A percentile compares a stretch with the other conserved stretches of the same genome.
Conservation (phyloP, 1,140 invertebrate genomes). For the Copidosoma floridanum region DNA sequence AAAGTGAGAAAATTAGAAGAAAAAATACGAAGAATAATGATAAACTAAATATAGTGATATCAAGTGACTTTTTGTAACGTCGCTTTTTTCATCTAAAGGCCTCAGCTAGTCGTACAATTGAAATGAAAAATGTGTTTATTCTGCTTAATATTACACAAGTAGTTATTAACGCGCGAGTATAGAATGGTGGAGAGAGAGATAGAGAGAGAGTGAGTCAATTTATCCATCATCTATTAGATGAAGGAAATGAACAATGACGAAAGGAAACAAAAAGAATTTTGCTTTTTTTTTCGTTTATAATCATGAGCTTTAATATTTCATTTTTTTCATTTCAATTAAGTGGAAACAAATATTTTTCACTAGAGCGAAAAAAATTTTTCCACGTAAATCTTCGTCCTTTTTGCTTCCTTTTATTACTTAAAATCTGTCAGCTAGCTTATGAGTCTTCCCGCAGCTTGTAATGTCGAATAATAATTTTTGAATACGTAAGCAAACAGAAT, state of each 20-base stretch:
- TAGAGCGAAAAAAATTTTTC: slow-evolving; percentile 1
- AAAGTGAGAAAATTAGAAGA: slow-evolving; percentile 3
- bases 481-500: slow-evolving; percentile 7
- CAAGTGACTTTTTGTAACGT: slow-evolving; percentile 27
- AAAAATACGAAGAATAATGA: neutral
- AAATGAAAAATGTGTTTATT: slow-evolving; percentile 34
- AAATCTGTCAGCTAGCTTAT: neutral
- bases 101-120: slow-evolving; percentile 49
- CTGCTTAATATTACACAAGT: slow-evolving; percentile 37
- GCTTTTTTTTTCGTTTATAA: slow-evolving; percentile 16
- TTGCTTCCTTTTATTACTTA: slow-evolving; percentile 20
- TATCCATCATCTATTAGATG: slow-evolving; percentile 17
- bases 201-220: slow-evolving; percentile 17
- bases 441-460: neutral
- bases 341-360: slow-evolving; percentile 17
- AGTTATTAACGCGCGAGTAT: slow-evolving; percentile 22
- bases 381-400: slow-evolving; percentile 8
- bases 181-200: slow-evolving; percentile 24
- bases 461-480: slow-evolving; percentile 22
- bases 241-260: no score
- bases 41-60: slow-evolving; percentile 11
- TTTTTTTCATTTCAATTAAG: slow-evolving; percentile 3
- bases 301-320: slow-evolving; percentile 15
- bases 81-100: slow-evolving; percentile 34
- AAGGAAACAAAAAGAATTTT: slow-evolving; percentile 26